phyloP scores from a whole-genome alignment of 2,113 vertebrate species.

The Nyctibius bracteatus region DNA sequence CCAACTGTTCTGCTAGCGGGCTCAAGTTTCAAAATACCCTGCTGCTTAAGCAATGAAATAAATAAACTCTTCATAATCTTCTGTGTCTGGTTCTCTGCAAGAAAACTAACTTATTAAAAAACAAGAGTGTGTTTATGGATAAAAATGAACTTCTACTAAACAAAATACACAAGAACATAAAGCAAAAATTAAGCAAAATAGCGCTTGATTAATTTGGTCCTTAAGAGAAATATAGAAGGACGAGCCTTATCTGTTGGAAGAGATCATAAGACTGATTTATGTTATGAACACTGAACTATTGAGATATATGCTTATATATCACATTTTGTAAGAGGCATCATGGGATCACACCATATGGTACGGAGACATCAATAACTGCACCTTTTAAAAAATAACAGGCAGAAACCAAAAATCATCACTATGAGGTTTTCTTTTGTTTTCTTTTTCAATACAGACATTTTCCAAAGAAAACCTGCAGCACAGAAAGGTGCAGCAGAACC shows the following conservation, averaged over 20 bases:
- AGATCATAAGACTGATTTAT: constrained; percentile 54
- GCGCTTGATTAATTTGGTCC: constrained; percentile 61
- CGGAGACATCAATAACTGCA: constrained; percentile 32
- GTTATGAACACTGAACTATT: constrained; percentile 53
- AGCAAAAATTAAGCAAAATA: constrained; percentile 28
- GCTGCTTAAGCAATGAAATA: neutral
- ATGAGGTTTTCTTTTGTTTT: neutral
- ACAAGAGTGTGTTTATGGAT: neutral
- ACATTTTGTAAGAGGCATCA: constrained; percentile 58
- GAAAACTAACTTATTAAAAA: neutral
- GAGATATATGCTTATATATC: constrained; percentile 65
- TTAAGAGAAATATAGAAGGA: constrained; percentile 57
- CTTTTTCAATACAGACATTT: neutral
- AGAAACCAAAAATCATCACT: neutral
- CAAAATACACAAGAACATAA: neutral
- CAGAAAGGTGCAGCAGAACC: neutral
- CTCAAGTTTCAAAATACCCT: neutral
- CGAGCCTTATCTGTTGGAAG: constrained; percentile 47
- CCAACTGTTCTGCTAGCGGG: neutral
- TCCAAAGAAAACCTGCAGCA: neutral
- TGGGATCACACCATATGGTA: constrained; percentile 66
- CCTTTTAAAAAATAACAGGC: constrained; percentile 53
- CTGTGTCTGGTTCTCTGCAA: neutral
- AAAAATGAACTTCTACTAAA: neutral
- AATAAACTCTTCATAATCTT: neutral